phyloP scores from a whole-genome alignment of 2,888 invertebrate species.

The Drosophila neoperkinsi region DNA sequence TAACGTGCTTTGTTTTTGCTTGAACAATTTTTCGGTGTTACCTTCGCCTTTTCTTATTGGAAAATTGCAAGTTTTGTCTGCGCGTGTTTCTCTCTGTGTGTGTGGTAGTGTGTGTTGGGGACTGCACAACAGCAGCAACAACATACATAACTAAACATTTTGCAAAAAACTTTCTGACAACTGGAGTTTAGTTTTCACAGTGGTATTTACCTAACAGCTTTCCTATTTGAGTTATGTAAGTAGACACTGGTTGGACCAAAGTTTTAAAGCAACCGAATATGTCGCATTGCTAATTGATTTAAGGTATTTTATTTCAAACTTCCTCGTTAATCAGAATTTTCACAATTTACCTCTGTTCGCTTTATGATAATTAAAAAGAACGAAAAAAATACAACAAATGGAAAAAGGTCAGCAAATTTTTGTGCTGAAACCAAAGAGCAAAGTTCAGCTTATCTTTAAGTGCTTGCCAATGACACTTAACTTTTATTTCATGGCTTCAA shows the following conservation, averaged over 20 bases:
- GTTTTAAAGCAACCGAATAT: slow-evolving; percentile 4
- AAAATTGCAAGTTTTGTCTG: slow-evolving; percentile 72
- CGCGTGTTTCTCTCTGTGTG: slow-evolving; percentile 5
- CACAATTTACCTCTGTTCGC: neutral
- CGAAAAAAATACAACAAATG: slow-evolving; percentile 7
- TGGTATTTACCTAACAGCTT: slow-evolving; percentile 77
- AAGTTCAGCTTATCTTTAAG: slow-evolving; percentile 67
- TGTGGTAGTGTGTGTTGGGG: slow-evolving; percentile 12
- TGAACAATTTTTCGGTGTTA: slow-evolving; percentile 78
- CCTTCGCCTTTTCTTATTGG: slow-evolving; percentile 75
- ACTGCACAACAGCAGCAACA: slow-evolving; percentile 24
- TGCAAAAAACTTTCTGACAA: slow-evolving; percentile 55
- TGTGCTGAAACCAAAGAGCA: slow-evolving; percentile 30
- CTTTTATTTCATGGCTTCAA: slow-evolving; percentile 73
- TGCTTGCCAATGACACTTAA: slow-evolving; percentile 72
- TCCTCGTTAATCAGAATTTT: neutral
- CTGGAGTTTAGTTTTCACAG: slow-evolving; percentile 66
- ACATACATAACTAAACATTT: slow-evolving; percentile 56
- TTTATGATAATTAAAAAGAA: slow-evolving; percentile 46
- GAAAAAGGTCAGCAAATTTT: slow-evolving; percentile 35
- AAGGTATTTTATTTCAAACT: slow-evolving; percentile 20
- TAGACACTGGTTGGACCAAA: slow-evolving; percentile 3
- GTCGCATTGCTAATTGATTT: slow-evolving; percentile 43
- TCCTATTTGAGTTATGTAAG: slow-evolving; percentile 61
- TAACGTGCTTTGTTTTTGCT: slow-evolving; percentile 80